Percentiles rank a stretch among this genome's conserved stretches.
Evolutionary conservation across 2,888 invertebrate genomes (phyloP).

Genomic region (Sminthurides aquaticus): DNA sequence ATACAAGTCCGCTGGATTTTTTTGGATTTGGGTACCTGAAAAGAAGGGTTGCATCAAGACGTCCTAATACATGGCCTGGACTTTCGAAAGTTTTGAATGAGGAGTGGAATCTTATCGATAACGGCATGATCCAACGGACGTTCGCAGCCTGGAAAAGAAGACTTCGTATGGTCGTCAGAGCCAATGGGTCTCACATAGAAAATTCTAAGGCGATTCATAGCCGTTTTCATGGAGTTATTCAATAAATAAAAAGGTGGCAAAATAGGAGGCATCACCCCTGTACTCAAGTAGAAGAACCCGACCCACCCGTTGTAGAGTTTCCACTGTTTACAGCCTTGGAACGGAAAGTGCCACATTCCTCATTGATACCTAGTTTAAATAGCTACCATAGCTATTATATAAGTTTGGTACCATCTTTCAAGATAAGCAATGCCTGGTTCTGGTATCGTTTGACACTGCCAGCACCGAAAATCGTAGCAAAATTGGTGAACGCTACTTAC

Average conservation of each 20-base stretch:
- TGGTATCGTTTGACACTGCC: too few relatives aligned
- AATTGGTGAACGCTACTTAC: too few relatives aligned
- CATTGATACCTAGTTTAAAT: too few relatives aligned
- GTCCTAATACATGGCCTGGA: not conserved
- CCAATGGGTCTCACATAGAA: slow-evolving; percentile 10
- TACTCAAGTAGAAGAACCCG: too few relatives aligned
- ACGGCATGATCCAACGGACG: not conserved
- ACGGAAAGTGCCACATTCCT: too few relatives aligned
- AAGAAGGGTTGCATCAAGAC: not conserved
- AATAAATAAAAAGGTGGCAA: not conserved
- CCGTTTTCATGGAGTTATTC: not conserved
- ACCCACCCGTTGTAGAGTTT: too few relatives aligned
- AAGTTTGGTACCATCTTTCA: too few relatives aligned
- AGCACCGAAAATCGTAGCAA: too few relatives aligned
- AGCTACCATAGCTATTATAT: too few relatives aligned
- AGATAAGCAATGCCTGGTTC: too few relatives aligned
- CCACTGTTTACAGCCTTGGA: too few relatives aligned
- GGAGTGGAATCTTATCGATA: slow-evolving; percentile 11
- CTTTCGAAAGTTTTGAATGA: slow-evolving; percentile 18
- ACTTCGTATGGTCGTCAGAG: not conserved
- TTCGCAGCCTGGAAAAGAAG: slow-evolving; percentile 13
- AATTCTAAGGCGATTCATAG: not conserved
- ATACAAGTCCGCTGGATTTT: not conserved
- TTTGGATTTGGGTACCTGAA: slow-evolving; percentile 21
- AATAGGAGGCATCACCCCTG: not conserved